Conservation (phyloP, 2,113 vertebrate genomes). For the Rhodinocichla rosea region DNA sequence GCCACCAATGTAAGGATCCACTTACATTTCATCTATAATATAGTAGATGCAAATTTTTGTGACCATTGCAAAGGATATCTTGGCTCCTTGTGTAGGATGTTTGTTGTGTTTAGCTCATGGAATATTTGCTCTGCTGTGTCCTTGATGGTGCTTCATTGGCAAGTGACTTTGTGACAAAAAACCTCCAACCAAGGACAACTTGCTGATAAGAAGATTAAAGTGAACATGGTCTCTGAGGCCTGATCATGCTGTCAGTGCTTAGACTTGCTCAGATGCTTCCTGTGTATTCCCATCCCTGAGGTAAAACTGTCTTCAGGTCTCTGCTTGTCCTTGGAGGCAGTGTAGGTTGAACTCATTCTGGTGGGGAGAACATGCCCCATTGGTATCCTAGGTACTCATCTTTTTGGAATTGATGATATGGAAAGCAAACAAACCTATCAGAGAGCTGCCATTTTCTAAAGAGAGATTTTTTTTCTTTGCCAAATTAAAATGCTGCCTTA, state of each 20-base stretch:
- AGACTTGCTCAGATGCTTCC: neutral
- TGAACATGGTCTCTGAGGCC: neutral
- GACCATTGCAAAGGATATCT: neutral
- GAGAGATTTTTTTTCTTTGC: conserved; percentile 17
- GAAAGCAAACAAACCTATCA: conserved; percentile 48
- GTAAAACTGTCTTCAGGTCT: neutral
- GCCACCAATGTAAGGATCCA: neutral
- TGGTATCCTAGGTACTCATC: neutral
- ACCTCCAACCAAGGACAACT: neutral
- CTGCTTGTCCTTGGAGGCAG: conserved; percentile 11
- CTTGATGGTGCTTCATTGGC: conserved; percentile 15
- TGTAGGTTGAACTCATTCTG: neutral
- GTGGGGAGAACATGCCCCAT: neutral
- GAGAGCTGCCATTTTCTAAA: conserved; percentile 37
- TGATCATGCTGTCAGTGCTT: neutral
- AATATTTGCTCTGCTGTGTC: neutral
- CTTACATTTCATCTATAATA: neutral
- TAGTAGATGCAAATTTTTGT: neutral
- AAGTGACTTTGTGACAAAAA: neutral
- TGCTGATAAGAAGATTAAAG: neutral
- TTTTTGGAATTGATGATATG: neutral
- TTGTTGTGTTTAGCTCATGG: neutral
- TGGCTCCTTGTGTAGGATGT: neutral
- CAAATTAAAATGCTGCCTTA: neutral
- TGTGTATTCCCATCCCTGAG: neutral